Percentiles rank a stretch among this genome's conserved stretches.
These are phyloP conservation scores for Platalea minor DNA, from an alignment of 2,797 vertebrate genomes.

Conservation along the genomic window DNA sequence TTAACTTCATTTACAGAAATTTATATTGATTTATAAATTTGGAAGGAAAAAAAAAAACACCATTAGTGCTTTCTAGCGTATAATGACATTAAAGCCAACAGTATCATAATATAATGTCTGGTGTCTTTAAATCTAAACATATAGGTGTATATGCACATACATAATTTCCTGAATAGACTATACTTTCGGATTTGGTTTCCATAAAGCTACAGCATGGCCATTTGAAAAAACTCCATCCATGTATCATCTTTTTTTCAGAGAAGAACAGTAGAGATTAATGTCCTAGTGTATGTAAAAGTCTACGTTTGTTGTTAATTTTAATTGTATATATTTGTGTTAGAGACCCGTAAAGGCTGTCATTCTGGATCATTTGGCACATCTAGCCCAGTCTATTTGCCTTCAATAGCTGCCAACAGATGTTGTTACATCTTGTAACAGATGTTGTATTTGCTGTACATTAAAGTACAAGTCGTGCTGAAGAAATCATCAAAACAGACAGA, in stretches of 20 bases:
- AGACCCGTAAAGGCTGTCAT: background rate
- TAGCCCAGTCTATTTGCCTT: background rate
- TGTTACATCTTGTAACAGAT: background rate
- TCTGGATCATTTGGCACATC: background rate
- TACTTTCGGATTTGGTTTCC: background rate
- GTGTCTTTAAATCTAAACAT: background rate
- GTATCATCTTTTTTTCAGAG: background rate
- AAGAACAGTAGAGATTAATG: background rate
- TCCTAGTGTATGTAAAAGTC: background rate
- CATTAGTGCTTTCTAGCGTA: background rate
- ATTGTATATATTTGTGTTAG: background rate
- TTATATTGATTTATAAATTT: background rate
- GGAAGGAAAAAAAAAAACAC: background rate
- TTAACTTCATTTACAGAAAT: background rate
- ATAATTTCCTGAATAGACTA: background rate
- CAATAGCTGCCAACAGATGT: background rate
- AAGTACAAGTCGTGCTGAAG: background rate
- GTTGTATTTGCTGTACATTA: background rate
- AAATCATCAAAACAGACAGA: background rate
- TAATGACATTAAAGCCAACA: background rate
- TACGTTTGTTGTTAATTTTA: background rate
- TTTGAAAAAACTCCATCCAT: background rate
- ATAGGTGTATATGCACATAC: background rate
- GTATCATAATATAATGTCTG: background rate
- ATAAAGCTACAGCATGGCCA: background rate